Evolutionary conservation across 2,113 vertebrate species (phyloP), one percentile per base, ranked within the genome.

Genomic region (Gopherus flavomarginatus): DNA sequence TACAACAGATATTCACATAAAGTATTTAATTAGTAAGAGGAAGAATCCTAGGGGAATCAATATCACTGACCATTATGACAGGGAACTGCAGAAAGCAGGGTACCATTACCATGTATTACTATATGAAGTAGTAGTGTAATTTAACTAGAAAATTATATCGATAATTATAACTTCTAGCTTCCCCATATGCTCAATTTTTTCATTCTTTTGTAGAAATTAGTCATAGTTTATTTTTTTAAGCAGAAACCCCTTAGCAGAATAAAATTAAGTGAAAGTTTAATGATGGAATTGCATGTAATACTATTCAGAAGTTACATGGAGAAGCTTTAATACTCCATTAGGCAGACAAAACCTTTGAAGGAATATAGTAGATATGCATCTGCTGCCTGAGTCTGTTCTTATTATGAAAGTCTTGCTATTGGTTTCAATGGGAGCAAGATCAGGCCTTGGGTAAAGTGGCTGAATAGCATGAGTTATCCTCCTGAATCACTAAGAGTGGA

Each of bases 261-360:
- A 89, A 90, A 81, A 90, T 85, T 94, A 95, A 93, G 31, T 56
- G 65, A 88, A 85, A 83, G 87, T 92, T 94, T 93, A 92, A 95
- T 94, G 96, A 95, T 89, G 86, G 57, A 94, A 90, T 90, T 94
- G 22, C 9, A 86, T 82, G 90, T 42, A 29, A 35, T 49, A 89
- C 35, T 96, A 94, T 93, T 83, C 47, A 93, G 72, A 95, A 92
- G 93, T 84, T 94, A 88, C 93, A 56, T 59, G 90, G 84, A 94
- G 54, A 88, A 93, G 87, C 89, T 59, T 88, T 85, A 81, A 79
- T 83, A 81, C 29, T 91, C 78, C 83, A 94, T 97, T 96, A 94
- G 88, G 54, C 42, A 90, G 90, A 90, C 83, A 89, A 95, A 77
- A 93, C 42, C 72, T 81, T 89, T n/a, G 90, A 53, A 35, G 85